These are phyloP conservation scores for Coboldia fuscipes DNA, from an alignment of 1,140 invertebrate species.

Conservation along the genomic window DNA sequence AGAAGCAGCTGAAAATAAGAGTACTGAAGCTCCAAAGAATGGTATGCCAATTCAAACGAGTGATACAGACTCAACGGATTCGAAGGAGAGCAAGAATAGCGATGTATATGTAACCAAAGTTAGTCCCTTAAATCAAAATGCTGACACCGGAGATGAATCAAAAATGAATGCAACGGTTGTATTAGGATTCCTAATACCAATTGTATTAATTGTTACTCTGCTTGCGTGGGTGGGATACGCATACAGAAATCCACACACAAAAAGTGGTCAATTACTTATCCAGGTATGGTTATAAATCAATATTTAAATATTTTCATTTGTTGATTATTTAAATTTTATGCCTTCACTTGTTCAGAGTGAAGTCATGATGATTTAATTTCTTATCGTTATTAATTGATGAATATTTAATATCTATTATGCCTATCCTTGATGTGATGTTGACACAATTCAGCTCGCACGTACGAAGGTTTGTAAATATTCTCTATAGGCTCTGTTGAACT, in stretches of 20 bases:
- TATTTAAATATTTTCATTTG: not conserved
- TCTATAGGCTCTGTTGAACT: too few relatives aligned
- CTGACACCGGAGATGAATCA: too few relatives aligned
- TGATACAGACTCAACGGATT: not conserved
- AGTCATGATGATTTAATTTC: not conserved
- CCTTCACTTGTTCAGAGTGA: not conserved
- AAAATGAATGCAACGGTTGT: slow-evolving; percentile 11
- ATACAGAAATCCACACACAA: slow-evolving; percentile 84
- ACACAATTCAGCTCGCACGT: too few relatives aligned
- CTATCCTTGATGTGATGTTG: slow-evolving; percentile 3
- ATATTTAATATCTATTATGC: not conserved
- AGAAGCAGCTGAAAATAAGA: not conserved
- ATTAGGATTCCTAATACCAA: slow-evolving; percentile 17
- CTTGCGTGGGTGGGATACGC: slow-evolving; percentile 74
- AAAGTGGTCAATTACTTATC: slow-evolving; percentile 89
- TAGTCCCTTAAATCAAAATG: not conserved
- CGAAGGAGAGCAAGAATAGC: not conserved
- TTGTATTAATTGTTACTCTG: slow-evolving; percentile 21
- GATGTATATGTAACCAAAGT: not conserved
- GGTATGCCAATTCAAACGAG: not conserved
- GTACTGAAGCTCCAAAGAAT: not conserved
- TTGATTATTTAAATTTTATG: not conserved
- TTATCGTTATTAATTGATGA: slow-evolving; percentile 6
- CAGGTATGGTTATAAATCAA: slow-evolving; percentile 40
- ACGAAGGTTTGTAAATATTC: too few relatives aligned